A percentile compares a stretch with the other conserved stretches of the same genome.
Conservation (phyloP, 2,797 vertebrate species). For the Gallinago nigripennis region DNA sequence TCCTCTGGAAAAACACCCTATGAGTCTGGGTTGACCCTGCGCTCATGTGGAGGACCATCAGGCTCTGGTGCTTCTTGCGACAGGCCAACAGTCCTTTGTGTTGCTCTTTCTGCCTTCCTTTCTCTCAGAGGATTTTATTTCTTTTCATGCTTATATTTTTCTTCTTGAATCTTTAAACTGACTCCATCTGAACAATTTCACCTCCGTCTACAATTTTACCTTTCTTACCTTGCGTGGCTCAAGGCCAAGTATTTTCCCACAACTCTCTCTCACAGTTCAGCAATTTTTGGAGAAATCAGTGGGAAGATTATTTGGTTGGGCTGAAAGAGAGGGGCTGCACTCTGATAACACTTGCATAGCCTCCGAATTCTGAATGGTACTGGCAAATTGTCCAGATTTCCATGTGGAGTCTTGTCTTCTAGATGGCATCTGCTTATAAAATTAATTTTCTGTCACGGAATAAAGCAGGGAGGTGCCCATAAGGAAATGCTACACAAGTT, state of each 20-base stretch:
- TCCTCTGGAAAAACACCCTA: neutral
- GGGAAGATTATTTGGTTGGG: neutral
- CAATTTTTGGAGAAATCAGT: neutral
- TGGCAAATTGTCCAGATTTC: neutral
- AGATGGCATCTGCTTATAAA: neutral
- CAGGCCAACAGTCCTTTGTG: neutral
- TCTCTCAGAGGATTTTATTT: neutral
- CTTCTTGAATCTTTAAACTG: neutral
- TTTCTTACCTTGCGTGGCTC: neutral
- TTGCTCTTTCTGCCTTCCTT: neutral
- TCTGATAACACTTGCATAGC: accelerated
- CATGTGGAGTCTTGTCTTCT: accelerated
- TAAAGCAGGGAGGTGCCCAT: neutral
- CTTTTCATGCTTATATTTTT: neutral
- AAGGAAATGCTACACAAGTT: neutral
- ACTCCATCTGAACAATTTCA: neutral
- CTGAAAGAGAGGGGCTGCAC: no score
- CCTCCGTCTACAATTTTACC: neutral
- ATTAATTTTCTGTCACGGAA: neutral
- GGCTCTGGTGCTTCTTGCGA: neutral
- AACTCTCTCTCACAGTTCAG: neutral
- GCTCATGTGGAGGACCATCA: no score
- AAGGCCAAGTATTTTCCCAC: neutral
- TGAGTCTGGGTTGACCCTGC: accelerated
- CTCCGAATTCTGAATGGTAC: neutral